Evolutionary conservation across 2,888 invertebrate species (phyloP), one percentile per base, ranked within the genome.

Genomic region (Dusona sp.): DNA sequence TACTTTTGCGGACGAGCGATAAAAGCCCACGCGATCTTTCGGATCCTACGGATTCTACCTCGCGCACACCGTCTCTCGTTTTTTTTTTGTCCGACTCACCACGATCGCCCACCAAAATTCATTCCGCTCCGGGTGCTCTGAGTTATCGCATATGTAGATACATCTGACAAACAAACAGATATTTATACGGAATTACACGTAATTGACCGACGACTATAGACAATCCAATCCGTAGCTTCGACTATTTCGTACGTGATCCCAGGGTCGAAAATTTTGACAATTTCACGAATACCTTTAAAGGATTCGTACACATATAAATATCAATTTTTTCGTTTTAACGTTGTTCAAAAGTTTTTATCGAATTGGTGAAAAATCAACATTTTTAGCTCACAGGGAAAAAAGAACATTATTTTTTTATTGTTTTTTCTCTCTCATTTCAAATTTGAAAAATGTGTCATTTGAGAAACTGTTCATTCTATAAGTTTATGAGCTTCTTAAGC

Each of bases 1-100:
- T 74, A 68, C 79, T 67, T 45, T 74, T 61, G 45, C 83, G 77
- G 72, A 67, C 54, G 79, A 85, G 75, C 85, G 72, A 83, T 88
- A 82, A 82, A 83, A 83, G 68, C 87, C 88, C 87, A 88, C 88
- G 85, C 85, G 64, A n/a, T 42, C 79, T 79, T 78, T 80, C 51
- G 38, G 68, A 78, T 67, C 81, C 77, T 83, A 79, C 87, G 79
- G 72, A 67, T 82, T 68, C 78, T 48, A 45, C 65, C 54, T 13
- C 29, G 25, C 33, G 51, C 54, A 19, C 51, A n/a, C 36, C 9
- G 33, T 33, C 38, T 36, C 22, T 38, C 13, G 9, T 19, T 36
- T 33, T 64, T 38, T 25, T 67, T 78, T 25, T 48, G 25, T 79
- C 78, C 57, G 54, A 54, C 51, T 38, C 67, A 72, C 79, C 84